Percentiles rank a stretch among this genome's conserved stretches.
Conservation (phyloP, 2,797 vertebrate genomes). For the Leucoraja ocellata region DNA sequence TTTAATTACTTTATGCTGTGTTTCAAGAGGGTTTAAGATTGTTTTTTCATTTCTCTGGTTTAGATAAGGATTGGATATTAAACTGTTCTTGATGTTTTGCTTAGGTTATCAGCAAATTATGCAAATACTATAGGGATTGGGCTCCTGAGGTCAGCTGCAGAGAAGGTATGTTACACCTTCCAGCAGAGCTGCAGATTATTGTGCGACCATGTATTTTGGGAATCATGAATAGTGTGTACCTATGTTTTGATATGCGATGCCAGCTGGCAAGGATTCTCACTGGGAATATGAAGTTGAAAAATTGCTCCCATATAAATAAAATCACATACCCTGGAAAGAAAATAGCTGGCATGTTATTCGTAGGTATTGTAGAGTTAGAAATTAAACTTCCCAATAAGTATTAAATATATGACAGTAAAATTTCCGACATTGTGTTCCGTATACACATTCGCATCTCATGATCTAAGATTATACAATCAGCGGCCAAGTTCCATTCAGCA, state of each 20-base stretch:
- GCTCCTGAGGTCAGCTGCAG: background rate
- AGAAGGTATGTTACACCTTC: background rate
- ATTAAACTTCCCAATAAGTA: background rate
- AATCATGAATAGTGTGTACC: background rate
- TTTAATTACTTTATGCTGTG: background rate
- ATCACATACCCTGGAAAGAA: background rate
- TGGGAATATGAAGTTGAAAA: background rate
- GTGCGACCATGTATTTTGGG: background rate
- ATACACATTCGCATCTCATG: background rate
- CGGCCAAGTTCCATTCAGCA: background rate
- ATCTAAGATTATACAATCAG: background rate
- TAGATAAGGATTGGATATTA: background rate
- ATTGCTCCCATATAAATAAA: background rate
- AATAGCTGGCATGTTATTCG: constrained; percentile 10
- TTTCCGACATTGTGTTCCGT: background rate
- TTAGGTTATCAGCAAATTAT: background rate
- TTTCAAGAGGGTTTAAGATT: background rate
- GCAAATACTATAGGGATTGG: background rate
- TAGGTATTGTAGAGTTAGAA: background rate
- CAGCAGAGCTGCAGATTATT: background rate
- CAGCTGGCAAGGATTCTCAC: background rate
- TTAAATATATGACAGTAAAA: background rate
- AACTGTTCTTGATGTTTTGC: background rate
- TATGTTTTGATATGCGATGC: background rate
- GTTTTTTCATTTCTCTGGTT: background rate